Conservation (phyloP, 2,113 vertebrate species). For the Pavo muticus region DNA sequence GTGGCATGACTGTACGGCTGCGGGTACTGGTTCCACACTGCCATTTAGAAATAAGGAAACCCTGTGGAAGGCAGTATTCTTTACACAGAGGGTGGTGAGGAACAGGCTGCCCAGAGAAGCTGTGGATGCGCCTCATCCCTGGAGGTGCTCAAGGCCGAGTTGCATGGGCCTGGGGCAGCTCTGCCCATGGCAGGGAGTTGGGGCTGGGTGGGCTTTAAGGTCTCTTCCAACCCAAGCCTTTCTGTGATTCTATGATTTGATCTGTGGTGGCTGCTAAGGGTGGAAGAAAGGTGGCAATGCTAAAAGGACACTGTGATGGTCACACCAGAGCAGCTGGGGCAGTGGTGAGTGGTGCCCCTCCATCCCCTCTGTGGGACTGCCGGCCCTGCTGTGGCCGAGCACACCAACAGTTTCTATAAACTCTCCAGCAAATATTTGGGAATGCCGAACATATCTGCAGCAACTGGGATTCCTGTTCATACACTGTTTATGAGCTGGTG, state of each 20-base stretch:
- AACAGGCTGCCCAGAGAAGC: too few relatives aligned
- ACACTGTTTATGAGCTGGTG: constrained; percentile 19
- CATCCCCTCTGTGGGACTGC: neutral
- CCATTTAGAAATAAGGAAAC: neutral
- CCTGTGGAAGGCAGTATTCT: neutral
- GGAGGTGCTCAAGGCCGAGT: too few relatives aligned
- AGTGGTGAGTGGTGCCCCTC: neutral
- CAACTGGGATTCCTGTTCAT: neutral
- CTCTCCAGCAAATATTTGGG: constrained; percentile 47
- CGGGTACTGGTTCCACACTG: neutral
- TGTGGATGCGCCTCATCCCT: too few relatives aligned
- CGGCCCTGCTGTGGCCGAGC: rapidly evolving
- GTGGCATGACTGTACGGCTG: neutral
- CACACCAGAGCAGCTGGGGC: neutral
- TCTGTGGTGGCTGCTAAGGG: neutral
- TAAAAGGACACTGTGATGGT: neutral
- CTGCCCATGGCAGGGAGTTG: too few relatives aligned
- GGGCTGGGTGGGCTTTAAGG: too few relatives aligned
- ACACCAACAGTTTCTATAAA: neutral
- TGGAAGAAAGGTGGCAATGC: neutral
- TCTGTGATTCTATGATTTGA: neutral
- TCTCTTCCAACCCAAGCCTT: too few relatives aligned
- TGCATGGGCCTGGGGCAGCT: too few relatives aligned
- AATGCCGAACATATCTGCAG: constrained; percentile 34
- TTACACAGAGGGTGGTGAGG: too few relatives aligned